Conservation (phyloP, 1,140 invertebrate genomes). For the Orussus abietinus region DNA sequence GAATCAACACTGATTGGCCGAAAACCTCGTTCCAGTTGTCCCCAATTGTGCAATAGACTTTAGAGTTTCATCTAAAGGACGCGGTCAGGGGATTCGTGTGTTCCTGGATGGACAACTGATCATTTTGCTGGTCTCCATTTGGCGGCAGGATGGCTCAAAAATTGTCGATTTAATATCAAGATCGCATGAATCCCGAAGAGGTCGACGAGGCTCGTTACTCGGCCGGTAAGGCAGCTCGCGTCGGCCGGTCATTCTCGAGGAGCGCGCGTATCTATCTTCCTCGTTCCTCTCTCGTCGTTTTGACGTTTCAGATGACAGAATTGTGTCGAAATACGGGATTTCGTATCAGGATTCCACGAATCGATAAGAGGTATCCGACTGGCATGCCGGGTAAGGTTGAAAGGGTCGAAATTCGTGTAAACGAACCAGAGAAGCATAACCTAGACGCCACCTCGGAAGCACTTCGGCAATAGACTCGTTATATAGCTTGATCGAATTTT, state of each 20-base stretch:
- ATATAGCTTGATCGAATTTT: too few species aligned
- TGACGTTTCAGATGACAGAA: conserved; percentile 18
- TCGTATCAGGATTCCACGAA: conserved; percentile 10
- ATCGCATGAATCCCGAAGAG: conserved; percentile 1
- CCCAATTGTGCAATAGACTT: too few species aligned
- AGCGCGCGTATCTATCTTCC: conserved; percentile 1
- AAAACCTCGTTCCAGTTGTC: too few species aligned
- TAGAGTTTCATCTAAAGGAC: too few species aligned
- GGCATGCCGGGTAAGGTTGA: background rate
- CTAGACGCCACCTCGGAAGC: too few species aligned
- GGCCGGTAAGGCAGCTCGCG: conserved; percentile 1
- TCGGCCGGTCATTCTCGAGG: background rate
- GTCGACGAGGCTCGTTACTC: background rate
- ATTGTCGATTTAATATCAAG: conserved; percentile 12
- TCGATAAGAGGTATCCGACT: background rate
- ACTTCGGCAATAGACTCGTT: too few species aligned
- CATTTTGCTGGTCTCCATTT: too few species aligned
- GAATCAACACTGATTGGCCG: too few species aligned
- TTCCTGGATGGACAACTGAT: too few species aligned
- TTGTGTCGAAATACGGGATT: conserved; percentile 18
- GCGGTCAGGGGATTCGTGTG: too few species aligned
- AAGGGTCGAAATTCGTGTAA: background rate
- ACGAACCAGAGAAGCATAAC: background rate
- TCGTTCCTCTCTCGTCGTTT: conserved; percentile 13
- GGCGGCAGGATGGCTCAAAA: conserved; percentile 15